Evolutionary conservation across 2,113 vertebrate genomes (phyloP), one percentile per base, ranked within the genome.

Genomic region (Eleginops maclovinus): DNA sequence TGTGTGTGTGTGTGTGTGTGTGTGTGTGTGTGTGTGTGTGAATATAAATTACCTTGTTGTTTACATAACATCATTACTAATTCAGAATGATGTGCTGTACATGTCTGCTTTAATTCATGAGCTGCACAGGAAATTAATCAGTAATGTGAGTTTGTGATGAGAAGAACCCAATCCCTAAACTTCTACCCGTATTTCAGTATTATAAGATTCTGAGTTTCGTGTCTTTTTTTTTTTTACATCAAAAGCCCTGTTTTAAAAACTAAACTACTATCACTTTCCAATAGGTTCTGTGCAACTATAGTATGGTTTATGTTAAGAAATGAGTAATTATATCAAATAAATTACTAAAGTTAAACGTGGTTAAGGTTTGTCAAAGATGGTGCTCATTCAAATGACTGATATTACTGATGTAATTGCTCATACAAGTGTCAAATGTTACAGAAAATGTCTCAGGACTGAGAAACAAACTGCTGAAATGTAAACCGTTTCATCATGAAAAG

Each of bases 381-480:
- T 43, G 31, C 31, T 36, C 31, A 36, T 36, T 36, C 8, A 36
- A 36, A 36, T 36, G 31, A 40, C 17, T n/a, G 6, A 61, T 50
- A 12, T 24, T 49, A 10, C 21, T 0, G 4, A 54, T 24, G 40
- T 0, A 26, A 26, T 12, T 1, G 16, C 56, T 75, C 56, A 61
- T 24, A 36, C 7, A 51, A 49, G 19, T 65, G 5, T 59, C 40
- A 36, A 64, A 51, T 75, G 41, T 36, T 36, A 36, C 31, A 36
- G 63, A 58, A 77, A 6, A 69, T 10, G 4, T 68, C 50, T 47
- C n/a, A 44, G 40, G 43, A 21, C 40, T 54, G 22, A 74, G 43
- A 79, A 36, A 60, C 9, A 59, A 53, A 74, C 77, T n/a, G 15
- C 54, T 66, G 31, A 36, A 71, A 76, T 53, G 4, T 76, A 64